A percentile compares a stretch with the other conserved stretches of the same genome.
Evolutionary conservation across 23 tunicate genomes (phyloP).

Genomic region (Clavelina lepadiformis): DNA sequence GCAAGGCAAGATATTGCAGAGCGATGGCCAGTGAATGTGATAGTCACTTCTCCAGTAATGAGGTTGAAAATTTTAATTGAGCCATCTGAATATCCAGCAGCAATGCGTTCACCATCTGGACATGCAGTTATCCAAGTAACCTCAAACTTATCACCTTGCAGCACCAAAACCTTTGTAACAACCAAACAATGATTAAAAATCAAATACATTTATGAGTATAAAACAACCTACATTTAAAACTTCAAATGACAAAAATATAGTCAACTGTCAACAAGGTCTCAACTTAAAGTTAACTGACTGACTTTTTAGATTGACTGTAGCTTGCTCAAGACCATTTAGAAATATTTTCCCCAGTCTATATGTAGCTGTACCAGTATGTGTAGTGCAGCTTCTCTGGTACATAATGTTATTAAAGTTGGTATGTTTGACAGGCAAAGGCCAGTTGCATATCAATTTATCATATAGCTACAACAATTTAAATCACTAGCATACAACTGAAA

Average conservation of each 20-base stretch:
- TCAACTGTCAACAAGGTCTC: no score
- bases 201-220: background rate
- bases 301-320: no score
- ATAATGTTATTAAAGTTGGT: no score
- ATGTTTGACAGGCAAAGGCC: no score
- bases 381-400: no score
- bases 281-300: background rate
- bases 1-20: conserved; percentile 63
- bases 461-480: no score
- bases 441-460: no score
- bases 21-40: conserved; percentile 76
- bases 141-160: conserved; percentile 67
- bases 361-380: no score
- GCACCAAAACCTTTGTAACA: conserved; percentile 41
- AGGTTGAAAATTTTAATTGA: conserved; percentile 51
- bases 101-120: conserved; percentile 49
- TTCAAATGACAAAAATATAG: background rate
- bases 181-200: background rate
- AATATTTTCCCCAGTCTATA: no score
- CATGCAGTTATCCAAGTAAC: conserved; percentile 55
- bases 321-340: no score
- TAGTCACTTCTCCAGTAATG: conserved; percentile 43
- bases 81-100: conserved; percentile 84
- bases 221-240: background rate
- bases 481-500: no score